These are phyloP conservation scores for Poliocrania exsul DNA, from an alignment of 2,797 vertebrate species.

Conservation along the genomic window DNA sequence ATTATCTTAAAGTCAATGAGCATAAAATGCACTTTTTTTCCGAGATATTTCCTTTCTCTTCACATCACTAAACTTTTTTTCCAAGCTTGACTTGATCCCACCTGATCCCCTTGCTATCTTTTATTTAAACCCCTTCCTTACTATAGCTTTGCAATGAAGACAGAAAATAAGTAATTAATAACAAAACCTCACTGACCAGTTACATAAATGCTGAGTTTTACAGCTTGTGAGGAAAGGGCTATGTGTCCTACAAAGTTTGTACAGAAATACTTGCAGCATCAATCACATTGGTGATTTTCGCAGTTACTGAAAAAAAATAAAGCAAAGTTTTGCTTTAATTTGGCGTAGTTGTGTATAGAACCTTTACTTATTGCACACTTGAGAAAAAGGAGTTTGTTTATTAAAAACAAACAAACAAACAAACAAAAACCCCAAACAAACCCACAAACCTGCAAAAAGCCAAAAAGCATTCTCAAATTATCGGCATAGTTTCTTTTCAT, in stretches of 20 bases:
- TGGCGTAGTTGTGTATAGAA: not conserved
- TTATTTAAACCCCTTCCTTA: not conserved
- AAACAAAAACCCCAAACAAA: not conserved
- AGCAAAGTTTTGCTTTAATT: not conserved
- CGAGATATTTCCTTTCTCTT: not conserved
- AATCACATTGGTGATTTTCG: not conserved
- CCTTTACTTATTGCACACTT: not conserved
- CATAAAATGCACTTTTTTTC: not conserved
- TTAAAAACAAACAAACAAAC: not conserved
- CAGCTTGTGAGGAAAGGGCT: not conserved
- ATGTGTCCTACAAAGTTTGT: not conserved
- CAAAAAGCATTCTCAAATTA: not conserved
- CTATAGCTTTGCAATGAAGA: not conserved
- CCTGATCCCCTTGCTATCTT: not conserved
- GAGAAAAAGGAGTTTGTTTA: not conserved
- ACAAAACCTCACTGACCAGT: not conserved
- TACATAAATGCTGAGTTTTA: not conserved
- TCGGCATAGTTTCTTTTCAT: not conserved
- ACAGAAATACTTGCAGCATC: not conserved
- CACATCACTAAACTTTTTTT: not conserved
- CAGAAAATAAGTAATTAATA: not conserved
- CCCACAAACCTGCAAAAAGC: accelerated
- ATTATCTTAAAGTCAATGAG: not conserved
- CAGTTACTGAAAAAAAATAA: not conserved
- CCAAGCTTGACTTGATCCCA: constrained; percentile 21